Evolutionary conservation across 1,140 invertebrate species (phyloP).

Genomic region (Eriocheir sinensis): DNA sequence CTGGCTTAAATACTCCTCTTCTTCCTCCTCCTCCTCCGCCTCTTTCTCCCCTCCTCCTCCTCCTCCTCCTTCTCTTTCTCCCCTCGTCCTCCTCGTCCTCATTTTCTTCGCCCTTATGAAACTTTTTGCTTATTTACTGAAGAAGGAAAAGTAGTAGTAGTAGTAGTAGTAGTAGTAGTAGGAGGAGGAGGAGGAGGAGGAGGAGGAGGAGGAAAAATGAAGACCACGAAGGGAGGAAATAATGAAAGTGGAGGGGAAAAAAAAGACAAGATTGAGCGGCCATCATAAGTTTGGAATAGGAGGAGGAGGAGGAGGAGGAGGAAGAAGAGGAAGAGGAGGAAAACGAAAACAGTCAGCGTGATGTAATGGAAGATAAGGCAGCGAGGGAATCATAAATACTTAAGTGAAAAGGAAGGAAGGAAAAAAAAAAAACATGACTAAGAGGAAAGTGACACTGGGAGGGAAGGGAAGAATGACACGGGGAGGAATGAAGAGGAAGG

Average conservation of each 20-base stretch:
- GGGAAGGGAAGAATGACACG: too few relatives aligned
- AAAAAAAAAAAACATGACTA: neutral
- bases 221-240: neutral
- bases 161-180: neutral
- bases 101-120: too few relatives aligned
- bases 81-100: too few relatives aligned
- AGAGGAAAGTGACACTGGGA: conserved; percentile 5
- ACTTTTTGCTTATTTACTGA: neutral
- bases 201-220: neutral
- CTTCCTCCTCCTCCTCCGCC: neutral
- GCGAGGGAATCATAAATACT: neutral
- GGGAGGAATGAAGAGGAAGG: too few relatives aligned
- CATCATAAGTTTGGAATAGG: conserved; percentile 25
- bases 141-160: neutral
- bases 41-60: neutral
- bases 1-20: neutral
- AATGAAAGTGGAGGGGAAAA: neutral
- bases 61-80: neutral
- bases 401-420: conserved; percentile 19
- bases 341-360: too few relatives aligned
- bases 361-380: neutral
- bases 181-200: neutral
- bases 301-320: neutral
- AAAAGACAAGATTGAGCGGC: neutral
- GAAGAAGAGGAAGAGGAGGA: neutral